A percentile compares a stretch with the other conserved stretches of the same genome.
Conservation (phyloP, 2,888 invertebrate genomes). For the Hoplodrina blanda region DNA sequence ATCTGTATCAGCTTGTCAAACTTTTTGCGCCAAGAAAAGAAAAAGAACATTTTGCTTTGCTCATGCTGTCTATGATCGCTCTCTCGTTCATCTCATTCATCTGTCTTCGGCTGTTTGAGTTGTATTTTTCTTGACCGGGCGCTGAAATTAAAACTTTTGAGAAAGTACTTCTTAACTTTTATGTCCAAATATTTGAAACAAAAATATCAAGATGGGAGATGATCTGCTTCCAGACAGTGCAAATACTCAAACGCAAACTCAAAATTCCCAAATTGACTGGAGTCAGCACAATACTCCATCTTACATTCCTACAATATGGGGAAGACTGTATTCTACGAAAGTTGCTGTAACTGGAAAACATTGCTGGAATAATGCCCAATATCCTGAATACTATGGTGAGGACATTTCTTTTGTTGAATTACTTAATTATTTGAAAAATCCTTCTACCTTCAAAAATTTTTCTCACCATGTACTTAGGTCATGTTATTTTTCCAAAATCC, state of each 20-base stretch:
- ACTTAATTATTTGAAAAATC: slow-evolving; percentile 4
- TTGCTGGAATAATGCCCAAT: slow-evolving; percentile 77
- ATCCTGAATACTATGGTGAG: slow-evolving; percentile 84
- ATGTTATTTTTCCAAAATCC: not conserved
- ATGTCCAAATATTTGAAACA: slow-evolving; percentile 21
- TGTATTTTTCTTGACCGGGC: slow-evolving; percentile 23
- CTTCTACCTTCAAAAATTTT: slow-evolving; percentile 20
- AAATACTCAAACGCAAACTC: slow-evolving; percentile 87
- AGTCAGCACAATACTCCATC: slow-evolving; percentile 83
- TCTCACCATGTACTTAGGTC: not conserved
- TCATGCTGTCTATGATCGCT: slow-evolving; percentile 1
- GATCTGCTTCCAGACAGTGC: slow-evolving; percentile 73
- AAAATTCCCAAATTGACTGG: slow-evolving; percentile 87
- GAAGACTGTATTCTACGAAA: slow-evolving; percentile 86
- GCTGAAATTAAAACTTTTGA: slow-evolving; percentile 54
- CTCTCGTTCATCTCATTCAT: too few relatives aligned
- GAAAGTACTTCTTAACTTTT: slow-evolving; percentile 30
- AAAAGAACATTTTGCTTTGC: too few relatives aligned
- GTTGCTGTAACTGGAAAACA: slow-evolving; percentile 74
- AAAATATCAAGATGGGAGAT: slow-evolving; percentile 77
- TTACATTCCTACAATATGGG: slow-evolving; percentile 88
- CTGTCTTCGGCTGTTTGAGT: slow-evolving; percentile 5
- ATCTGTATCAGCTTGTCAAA: slow-evolving; percentile 7
- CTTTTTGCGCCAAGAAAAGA: slow-evolving; percentile 19
- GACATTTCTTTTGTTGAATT: not conserved